These are phyloP conservation scores for Linepithema humile DNA, from an alignment of 1,140 invertebrate genomes.

Conservation along the genomic window DNA sequence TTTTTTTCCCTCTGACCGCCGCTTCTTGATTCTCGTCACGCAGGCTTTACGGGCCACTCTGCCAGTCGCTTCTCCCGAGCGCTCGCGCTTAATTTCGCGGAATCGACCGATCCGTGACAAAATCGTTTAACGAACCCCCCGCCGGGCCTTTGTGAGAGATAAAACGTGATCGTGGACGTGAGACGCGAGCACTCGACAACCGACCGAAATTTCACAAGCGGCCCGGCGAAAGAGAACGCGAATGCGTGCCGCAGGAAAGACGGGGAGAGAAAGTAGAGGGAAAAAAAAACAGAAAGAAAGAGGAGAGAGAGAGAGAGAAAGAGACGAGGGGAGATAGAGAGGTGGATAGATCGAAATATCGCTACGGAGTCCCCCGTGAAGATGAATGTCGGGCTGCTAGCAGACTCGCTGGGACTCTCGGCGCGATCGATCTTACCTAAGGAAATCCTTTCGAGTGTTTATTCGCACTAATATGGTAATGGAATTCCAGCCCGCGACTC, in stretches of 20 bases:
- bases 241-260: not conserved
- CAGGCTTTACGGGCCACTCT: too few relatives aligned
- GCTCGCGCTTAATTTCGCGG: not conserved
- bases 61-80: not conserved
- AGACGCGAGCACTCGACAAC: not conserved
- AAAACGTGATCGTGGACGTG: not conserved
- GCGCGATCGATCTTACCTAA: constrained; percentile 30
- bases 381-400: constrained; percentile 5
- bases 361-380: not conserved
- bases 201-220: not conserved
- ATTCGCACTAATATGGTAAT: constrained; percentile 33
- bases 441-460: constrained; percentile 45
- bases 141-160: not conserved
- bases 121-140: too few relatives aligned
- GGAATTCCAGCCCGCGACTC: constrained; percentile 19
- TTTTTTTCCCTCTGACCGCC: not conserved
- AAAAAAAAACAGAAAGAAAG: not conserved
- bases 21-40: not conserved
- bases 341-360: not conserved
- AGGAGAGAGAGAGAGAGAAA: not conserved
- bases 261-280: not conserved
- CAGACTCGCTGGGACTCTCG: not conserved
- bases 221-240: not conserved
- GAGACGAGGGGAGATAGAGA: not conserved
- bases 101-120: not conserved